Evolutionary conservation across 2,113 vertebrate genomes (phyloP), one percentile per base, ranked within the genome.

Genomic region (Marmota flaviventris): DNA sequence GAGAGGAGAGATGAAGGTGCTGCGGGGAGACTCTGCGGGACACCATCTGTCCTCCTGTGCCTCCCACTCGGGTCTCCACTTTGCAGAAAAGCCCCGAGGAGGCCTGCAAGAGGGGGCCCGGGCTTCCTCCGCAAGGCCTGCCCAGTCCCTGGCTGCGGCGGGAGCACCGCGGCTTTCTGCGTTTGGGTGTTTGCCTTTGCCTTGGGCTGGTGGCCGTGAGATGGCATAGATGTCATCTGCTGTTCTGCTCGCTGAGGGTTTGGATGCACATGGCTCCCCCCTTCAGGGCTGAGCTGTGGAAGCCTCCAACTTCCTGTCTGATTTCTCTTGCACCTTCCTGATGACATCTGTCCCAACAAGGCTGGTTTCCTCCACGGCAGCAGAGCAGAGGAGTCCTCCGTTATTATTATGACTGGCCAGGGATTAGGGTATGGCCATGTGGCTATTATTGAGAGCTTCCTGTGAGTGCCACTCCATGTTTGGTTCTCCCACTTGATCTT

Each of bases 1-100:
- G 99, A 99, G 99, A 99, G 99, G 98, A 99, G 99, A 99, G 99
- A 99, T 99, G 99, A 99, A 99, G 99, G 99, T 98, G 98, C 99
- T 99, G 97, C 98, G 99, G 99, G 98, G 98, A 97, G 98, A 98
- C 98, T 98, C 98, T 98, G 98, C 92, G 98, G 98, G 98, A 98
- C 99, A 99, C 99, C 99, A 99, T 99, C 99, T 99, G 99, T 99
- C 99, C 98, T 98, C 97, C 98, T 99, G 97, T 95, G 98, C 98
- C 98, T 98, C 98, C 98, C 97, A 98, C 98, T 98, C 97, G 98
- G 99, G 98, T 98, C 99, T 98, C 96, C 92, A 93, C 97, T 85
- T 97, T 84, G 91, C 96, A 96, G 97, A 76, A 91, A 98, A 4
- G 97, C 97, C 97, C 97, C 97, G 97, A 94, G 4, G 95, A 96